Evolutionary conservation across 2,113 vertebrate genomes (phyloP), one percentile per base, ranked within the genome.

Genomic region (Corythornis madagascariensis): DNA sequence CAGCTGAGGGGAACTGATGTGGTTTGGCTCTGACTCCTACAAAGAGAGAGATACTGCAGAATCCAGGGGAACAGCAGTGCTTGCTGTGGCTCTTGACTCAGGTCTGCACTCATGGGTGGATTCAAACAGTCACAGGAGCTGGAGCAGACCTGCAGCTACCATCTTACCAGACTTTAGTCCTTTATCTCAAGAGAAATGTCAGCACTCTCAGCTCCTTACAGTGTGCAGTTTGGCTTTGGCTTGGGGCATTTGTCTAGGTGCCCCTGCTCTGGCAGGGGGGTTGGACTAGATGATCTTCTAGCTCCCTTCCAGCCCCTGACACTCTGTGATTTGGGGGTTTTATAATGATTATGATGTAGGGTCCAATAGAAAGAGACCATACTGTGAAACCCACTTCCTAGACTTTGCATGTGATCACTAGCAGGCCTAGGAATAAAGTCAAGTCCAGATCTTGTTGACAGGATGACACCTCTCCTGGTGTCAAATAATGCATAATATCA

Each of bases 1-100:
- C 94, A 93, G 7, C 75, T 83, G 17, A 86, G 69, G 69, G 85
- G 72, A 94, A 55, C 75, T 74, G 87, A 89, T 92, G 60, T 61
- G 78, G 74, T 83, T 89, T 88, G 72, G 50, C 43, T 92, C 47
- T 64, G 47, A 91, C 8, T 35, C 77, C 64, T 77, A 56, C 45
- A 69, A 83, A 71, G 52, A 45, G 69, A 91, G 69, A 91, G 75
- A 71, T 48, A 53, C 15, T 57, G 76, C 60, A 92, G 83, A 94
- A 83, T 13, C 69, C 65, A 81, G 48, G 1, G 0, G 69, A 88
- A 74, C 67, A 61, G 78, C 13, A 81, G 72, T 75, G 65, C 67
- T 94, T 2, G 13, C 35, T 47, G 40, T n/a, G 78, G 64, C 52
- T 84, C 2, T 0, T 57, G 53, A 82, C 29, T 50, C 61, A 70